These are phyloP conservation scores for Automeris io DNA, from an alignment of 2,888 invertebrate species.

Conservation along the genomic window DNA sequence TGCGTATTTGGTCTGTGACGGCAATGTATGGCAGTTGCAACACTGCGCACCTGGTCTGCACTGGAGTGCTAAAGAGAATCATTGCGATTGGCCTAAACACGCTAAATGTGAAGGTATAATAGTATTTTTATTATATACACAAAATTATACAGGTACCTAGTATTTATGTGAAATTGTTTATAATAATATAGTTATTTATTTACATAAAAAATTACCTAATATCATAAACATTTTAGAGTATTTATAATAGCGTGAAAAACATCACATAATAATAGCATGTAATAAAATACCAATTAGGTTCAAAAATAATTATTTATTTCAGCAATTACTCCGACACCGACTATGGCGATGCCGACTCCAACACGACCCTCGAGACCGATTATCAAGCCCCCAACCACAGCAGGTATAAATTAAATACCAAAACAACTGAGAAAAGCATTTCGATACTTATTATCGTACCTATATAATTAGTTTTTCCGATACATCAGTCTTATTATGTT, in stretches of 20 bases:
- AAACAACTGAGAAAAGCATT: no score
- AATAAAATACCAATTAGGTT: no score
- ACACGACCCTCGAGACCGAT: constrained; percentile 31
- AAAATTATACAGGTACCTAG: not conserved
- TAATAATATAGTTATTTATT: no score
- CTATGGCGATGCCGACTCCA: constrained; percentile 42
- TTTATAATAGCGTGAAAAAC: no score
- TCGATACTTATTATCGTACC: no score
- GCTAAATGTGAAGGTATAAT: constrained; percentile 79
- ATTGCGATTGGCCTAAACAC: constrained; percentile 89
- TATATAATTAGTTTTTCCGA: no score
- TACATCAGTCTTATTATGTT: no score
- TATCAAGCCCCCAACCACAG: constrained; percentile 35
- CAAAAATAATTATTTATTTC: not conserved
- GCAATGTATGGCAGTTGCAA: constrained; percentile 80
- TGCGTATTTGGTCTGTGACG: constrained; percentile 85
- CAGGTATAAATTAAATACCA: constrained; percentile 4
- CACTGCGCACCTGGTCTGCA: constrained; percentile 89
- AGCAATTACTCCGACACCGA: constrained; percentile 20
- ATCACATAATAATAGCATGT: no score
- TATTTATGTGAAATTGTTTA: no score
- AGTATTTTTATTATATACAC: not conserved
- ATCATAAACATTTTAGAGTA: not conserved
- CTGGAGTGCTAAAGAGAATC: constrained; percentile 82
- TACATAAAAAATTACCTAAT: no score